phyloP scores from a whole-genome alignment of 2,888 invertebrate species.

The Pyrochroa serraticornis region DNA sequence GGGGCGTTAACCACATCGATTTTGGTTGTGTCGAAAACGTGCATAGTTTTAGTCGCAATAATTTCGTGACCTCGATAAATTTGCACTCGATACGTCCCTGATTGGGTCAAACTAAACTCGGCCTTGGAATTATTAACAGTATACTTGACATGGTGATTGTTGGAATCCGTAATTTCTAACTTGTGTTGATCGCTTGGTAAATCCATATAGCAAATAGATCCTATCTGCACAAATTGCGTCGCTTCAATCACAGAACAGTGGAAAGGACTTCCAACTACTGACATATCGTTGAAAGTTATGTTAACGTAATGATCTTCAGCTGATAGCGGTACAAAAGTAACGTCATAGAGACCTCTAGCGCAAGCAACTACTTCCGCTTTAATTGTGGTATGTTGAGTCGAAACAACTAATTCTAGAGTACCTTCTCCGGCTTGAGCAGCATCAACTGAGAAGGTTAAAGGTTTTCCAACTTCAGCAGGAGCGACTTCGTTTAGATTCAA shows the following conservation, averaged over 20 bases:
- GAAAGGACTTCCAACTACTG: conserved; percentile 90
- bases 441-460: conserved; percentile 91
- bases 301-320: conserved; percentile 89
- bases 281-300: conserved; percentile 92
- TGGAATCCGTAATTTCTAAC: conserved; percentile 70
- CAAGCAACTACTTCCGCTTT: conserved; percentile 85
- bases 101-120: conserved; percentile 64
- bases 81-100: conserved; percentile 58
- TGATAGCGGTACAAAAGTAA: conserved; percentile 91
- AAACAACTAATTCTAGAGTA: conserved; percentile 88
- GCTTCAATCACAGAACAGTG: conserved; percentile 74
- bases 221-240: conserved; percentile 76
- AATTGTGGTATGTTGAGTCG: conserved; percentile 86
- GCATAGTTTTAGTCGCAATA: conserved; percentile 57
- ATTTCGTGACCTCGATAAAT: conserved; percentile 47
- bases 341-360: conserved; percentile 89
- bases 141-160: conserved; percentile 61
- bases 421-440: conserved; percentile 95
- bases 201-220: conserved; percentile 63
- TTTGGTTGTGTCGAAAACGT: conserved; percentile 76
- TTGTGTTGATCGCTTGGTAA: conserved; percentile 67
- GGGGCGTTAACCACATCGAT: conserved; percentile 55
- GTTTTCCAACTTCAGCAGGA: conserved; percentile 75
- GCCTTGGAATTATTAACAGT: conserved; percentile 54
- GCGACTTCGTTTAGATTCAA: conserved; percentile 55